phyloP scores from a whole-genome alignment of 2,888 invertebrate genomes.

The Tetramorium bicarinatum region DNA sequence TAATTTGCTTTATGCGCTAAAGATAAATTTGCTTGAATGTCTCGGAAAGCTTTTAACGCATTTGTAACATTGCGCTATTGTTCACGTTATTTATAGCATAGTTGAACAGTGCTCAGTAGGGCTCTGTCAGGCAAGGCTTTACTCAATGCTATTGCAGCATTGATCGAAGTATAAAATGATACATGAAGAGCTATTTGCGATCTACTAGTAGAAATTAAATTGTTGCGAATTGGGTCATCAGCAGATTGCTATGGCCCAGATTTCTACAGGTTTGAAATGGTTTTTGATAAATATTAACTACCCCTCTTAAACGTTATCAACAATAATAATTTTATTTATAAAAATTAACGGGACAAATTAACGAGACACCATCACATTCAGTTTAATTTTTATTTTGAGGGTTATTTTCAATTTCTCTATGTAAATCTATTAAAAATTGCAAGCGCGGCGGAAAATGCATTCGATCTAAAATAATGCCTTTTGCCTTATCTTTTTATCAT shows the following conservation, averaged over 20 bases:
- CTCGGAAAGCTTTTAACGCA: conserved; percentile 9
- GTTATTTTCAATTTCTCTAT: neutral
- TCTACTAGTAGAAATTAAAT: conserved; percentile 34
- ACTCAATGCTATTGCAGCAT: conserved; percentile 1
- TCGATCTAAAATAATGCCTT: conserved; percentile 5
- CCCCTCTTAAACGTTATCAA: neutral
- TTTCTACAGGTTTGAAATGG: neutral
- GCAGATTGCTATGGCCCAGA: neutral
- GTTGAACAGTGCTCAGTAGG: conserved; percentile 16
- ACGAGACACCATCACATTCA: neutral
- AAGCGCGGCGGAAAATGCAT: neutral
- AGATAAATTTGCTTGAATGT: conserved; percentile 7
- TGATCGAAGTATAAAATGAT: conserved; percentile 27
- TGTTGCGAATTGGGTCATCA: conserved; percentile 8
- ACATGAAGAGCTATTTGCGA: conserved; percentile 33
- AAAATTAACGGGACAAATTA: neutral
- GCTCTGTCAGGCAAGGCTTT: neutral
- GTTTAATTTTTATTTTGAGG: neutral
- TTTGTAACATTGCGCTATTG: conserved; percentile 32
- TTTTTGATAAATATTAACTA: neutral
- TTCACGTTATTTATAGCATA: conserved; percentile 36
- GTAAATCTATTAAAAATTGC: neutral
- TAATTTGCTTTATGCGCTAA: neutral
- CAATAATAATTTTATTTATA: neutral
- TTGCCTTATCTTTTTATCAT: conserved; percentile 5